phyloP scores from a whole-genome alignment of 2,888 invertebrate species.

The Morinoia aosen region DNA sequence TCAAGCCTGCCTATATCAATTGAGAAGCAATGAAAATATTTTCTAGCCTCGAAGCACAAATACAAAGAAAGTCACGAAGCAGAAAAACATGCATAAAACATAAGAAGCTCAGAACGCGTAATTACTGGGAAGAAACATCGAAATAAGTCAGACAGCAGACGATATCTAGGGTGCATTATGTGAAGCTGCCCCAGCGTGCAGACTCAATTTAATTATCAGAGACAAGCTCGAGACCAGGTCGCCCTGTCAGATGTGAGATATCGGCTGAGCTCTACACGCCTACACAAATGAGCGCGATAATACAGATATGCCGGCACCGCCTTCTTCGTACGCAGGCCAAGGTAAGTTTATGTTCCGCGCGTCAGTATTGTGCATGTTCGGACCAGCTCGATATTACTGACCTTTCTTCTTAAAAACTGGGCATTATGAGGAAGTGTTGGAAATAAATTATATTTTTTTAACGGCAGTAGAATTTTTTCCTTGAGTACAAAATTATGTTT shows the following conservation, averaged over 20 bases:
- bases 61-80: neutral
- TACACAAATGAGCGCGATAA: neutral
- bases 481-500: too few species aligned
- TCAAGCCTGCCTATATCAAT: too few species aligned
- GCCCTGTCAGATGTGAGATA: neutral
- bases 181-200: neutral
- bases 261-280: neutral
- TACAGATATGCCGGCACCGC: neutral
- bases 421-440: too few species aligned
- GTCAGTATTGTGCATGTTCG: neutral
- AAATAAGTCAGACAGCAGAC: neutral
- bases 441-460: too few species aligned
- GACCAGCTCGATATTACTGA: neutral
- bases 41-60: neutral
- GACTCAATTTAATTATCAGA: conserved; percentile 22
- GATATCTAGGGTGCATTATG: neutral
- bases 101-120: neutral
- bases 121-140: neutral
- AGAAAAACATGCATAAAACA: neutral
- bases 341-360: neutral
- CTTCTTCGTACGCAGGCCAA: neutral
- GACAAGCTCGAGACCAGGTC: neutral
- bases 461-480: too few species aligned
- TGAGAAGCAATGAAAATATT: neutral
- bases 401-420: too few species aligned